phyloP scores from a whole-genome alignment of 2,797 vertebrate genomes.

The Acanthornis magna region DNA sequence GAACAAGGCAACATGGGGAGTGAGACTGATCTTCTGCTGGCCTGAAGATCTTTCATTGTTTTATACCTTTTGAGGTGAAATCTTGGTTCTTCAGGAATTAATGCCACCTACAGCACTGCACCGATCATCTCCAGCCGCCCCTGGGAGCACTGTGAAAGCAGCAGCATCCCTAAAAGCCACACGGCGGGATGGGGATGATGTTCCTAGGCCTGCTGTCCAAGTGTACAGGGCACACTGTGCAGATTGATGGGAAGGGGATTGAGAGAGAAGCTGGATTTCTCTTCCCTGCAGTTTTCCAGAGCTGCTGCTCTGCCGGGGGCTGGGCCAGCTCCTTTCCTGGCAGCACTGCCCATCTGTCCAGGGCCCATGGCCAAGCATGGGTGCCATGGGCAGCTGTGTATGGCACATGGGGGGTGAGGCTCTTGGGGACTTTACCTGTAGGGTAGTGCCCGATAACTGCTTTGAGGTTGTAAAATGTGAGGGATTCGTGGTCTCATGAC shows the following conservation, averaged over 20 bases:
- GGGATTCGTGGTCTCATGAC: neutral
- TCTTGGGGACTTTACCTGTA: accelerated
- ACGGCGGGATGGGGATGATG: neutral
- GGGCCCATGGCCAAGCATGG: accelerated
- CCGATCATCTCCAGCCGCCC: accelerated
- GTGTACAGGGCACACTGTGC: accelerated
- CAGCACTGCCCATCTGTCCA: accelerated
- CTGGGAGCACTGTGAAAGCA: neutral
- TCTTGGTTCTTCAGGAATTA: neutral
- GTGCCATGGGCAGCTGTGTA: accelerated
- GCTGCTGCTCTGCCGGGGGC: neutral
- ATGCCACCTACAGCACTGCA: neutral
- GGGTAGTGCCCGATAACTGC: accelerated
- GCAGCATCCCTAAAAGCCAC: neutral
- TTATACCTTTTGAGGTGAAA: neutral
- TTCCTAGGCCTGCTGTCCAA: neutral
- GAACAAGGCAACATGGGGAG: accelerated
- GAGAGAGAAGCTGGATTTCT: neutral
- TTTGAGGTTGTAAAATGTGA: neutral
- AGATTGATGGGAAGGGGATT: neutral
- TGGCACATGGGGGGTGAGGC: accelerated
- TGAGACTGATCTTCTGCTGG: neutral
- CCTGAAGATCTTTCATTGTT: neutral
- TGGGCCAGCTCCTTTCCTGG: neutral
- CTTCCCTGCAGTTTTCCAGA: neutral